Evolutionary conservation across 1,140 invertebrate genomes (phyloP).

Genomic region (Hylyphantes graminicola): DNA sequence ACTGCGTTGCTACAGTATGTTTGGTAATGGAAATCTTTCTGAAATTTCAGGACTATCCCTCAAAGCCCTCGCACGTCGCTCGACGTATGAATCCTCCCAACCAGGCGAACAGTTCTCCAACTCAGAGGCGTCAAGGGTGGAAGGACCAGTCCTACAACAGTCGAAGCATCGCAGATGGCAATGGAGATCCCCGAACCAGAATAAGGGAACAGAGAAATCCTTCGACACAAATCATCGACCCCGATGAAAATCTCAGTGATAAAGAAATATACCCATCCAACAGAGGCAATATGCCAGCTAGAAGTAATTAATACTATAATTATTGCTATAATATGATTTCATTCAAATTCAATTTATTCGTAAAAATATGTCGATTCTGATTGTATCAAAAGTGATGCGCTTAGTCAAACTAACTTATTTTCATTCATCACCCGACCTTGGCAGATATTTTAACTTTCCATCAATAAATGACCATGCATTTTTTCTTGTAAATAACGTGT

Average conservation of each 20-base stretch:
- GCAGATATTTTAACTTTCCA: too few relatives aligned
- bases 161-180: conserved; percentile 26
- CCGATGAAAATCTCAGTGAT: conserved; percentile 86
- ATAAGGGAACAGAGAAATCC: conserved; percentile 43
- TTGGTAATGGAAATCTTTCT: too few relatives aligned
- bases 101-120: background rate
- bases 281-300: conserved; percentile 29
- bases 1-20: too few relatives aligned
- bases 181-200: conserved; percentile 26
- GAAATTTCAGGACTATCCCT: conserved; percentile 34
- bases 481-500: too few relatives aligned
- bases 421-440: too few relatives aligned
- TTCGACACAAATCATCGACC: conserved; percentile 73
- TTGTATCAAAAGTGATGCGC: too few relatives aligned
- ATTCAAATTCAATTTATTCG: background rate
- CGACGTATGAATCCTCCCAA: conserved; percentile 35
- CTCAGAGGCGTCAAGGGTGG: conserved; percentile 49
- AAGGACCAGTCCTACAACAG: conserved; percentile 55
- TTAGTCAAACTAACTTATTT: too few relatives aligned
- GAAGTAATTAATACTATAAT: conserved; percentile 11
- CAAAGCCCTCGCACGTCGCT: conserved; percentile 40
- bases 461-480: too few relatives aligned
- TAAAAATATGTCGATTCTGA: too few relatives aligned
- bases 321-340: background rate
- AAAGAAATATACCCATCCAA: conserved; percentile 78